Percentiles rank a stretch among this genome's conserved stretches.
Conservation (phyloP, 2,797 vertebrate species). For the Epinephelus coioides region DNA sequence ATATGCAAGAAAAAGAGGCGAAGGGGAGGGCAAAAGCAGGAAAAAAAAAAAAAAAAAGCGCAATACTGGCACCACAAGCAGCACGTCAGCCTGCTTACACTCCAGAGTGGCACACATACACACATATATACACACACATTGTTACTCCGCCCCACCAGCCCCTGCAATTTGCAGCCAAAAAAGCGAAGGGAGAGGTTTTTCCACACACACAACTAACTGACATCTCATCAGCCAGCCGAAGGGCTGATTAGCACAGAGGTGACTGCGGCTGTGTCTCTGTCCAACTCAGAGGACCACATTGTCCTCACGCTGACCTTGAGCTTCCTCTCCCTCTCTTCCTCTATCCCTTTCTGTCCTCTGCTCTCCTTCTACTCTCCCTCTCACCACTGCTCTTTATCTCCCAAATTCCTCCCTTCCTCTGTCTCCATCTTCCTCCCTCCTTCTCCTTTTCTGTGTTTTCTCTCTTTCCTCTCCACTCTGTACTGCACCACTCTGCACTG, state of each 20-base stretch:
- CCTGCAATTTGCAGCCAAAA: slow-evolving; percentile 80
- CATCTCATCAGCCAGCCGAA: slow-evolving; percentile 81
- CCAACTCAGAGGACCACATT: slow-evolving; percentile 73
- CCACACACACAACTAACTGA: slow-evolving; percentile 62
- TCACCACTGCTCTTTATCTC: slow-evolving; percentile 49
- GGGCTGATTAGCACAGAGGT: slow-evolving; percentile 84
- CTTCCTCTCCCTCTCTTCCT: slow-evolving; percentile 58
- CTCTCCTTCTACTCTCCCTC: slow-evolving; percentile 27
- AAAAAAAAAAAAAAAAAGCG: slow-evolving; percentile 53
- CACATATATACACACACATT: slow-evolving; percentile 53
- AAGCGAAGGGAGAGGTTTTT: slow-evolving; percentile 74
- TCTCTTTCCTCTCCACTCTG: slow-evolving; percentile 56
- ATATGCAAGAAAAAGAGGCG: slow-evolving; percentile 72
- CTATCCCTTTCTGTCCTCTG: slow-evolving; percentile 27
- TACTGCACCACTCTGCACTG: slow-evolving; percentile 79
- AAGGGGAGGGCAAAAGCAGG: slow-evolving; percentile 59
- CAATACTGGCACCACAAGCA: slow-evolving; percentile 81
- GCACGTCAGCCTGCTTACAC: slow-evolving; percentile 79
- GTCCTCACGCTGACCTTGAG: slow-evolving; percentile 83
- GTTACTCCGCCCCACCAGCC: slow-evolving; percentile 73
- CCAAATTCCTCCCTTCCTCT: slow-evolving; percentile 41
- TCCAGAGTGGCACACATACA: slow-evolving; percentile 75
- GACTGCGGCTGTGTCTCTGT: slow-evolving; percentile 78
- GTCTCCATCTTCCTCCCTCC: slow-evolving; percentile 29
- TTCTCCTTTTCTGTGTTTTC: slow-evolving; percentile 39